Evolutionary conservation across 2,888 invertebrate species (phyloP).

Genomic region (Patella pellucida): DNA sequence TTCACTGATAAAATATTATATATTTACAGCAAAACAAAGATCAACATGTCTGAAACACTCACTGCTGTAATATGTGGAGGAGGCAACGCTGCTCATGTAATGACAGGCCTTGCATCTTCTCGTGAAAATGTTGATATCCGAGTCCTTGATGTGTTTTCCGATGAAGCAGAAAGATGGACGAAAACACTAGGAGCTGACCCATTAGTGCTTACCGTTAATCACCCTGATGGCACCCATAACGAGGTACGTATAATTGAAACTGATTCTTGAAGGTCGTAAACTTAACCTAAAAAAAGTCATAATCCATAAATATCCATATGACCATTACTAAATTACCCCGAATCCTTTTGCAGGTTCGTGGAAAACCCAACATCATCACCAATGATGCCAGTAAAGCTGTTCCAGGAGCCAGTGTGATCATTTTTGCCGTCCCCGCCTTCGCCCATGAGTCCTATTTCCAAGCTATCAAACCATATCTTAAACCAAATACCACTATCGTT

Average conservation of each 20-base stretch:
- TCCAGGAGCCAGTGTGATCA: constrained; percentile 49
- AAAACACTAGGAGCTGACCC: constrained; percentile 32
- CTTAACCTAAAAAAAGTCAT: no score
- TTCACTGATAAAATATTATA: no score
- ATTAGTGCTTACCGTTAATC: constrained; percentile 34
- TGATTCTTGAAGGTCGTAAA: no score
- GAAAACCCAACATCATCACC: constrained; percentile 44
- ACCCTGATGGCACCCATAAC: constrained; percentile 23
- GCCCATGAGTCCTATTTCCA: constrained; percentile 57
- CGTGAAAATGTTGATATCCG: constrained; percentile 40
- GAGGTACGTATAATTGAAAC: constrained; percentile 2
- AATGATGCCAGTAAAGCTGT: constrained; percentile 48
- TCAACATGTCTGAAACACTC: constrained; percentile 11
- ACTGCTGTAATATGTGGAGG: constrained; percentile 49
- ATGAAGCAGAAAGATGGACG: constrained; percentile 51
- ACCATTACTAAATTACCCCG: no score
- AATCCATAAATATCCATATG: no score
- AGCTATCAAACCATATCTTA: constrained; percentile 44
- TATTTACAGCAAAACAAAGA: no score
- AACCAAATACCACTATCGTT: constrained; percentile 50
- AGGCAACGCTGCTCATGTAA: constrained; percentile 54
- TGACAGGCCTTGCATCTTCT: constrained; percentile 45
- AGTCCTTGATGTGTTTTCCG: constrained; percentile 43
- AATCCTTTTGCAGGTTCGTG: background rate
- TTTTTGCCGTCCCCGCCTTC: constrained; percentile 59